Base-by-base conservation (phyloP, 2,888 invertebrate genomes). In the Mesorhabditis spiculigera region DNA sequence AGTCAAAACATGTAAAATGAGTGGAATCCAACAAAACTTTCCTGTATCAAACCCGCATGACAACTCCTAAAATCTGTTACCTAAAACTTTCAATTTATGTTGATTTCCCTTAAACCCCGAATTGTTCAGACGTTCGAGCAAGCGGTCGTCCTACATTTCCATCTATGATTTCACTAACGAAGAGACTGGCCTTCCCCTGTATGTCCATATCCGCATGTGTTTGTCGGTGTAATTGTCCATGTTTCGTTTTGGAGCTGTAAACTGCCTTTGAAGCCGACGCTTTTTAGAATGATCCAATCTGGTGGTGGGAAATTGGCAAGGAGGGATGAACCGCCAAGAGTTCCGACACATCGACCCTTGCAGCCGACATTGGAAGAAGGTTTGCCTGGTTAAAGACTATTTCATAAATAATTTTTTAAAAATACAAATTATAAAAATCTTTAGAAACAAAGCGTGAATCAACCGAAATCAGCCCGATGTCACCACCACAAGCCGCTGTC, bases 81-180 rank as follows among this genome's bases (percentile, higher is more conserved):
- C 73, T 72, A 45, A 28, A 28, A 28, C 3, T 28, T 28, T 28
- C 58, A 50, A 50, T 50, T 50, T 50, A 10, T 50, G 58, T 50
- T 50, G 58, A 50, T 61, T 64, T 58, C 8, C 28, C 67, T 61
- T 61, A 43, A 42, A 43, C 43, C 13, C 41, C 45, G n/a, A 43
- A 28, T 43, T 42, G 8, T 76, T 71, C 16, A 73, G 64, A 43
- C 63, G 72, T 1, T 71, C 73, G 5, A 63, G 67, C 13, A 68
- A 66, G n/a, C 64, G 75, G 42, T 70, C 75, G 65, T 79, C 78
- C 6, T 74, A 70, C 67, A 68, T 75, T 13, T 78, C 78, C 0
- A 66, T 78, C 10, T 78, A 78, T 65, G 78, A 78, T 63, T 73
- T 77, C 63, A 67, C 70, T 43, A 62, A 63, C 13, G 68, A 63